Conservation (phyloP, 53 echinoderm and acorn worm species). For the Apostichopus leukothele region DNA sequence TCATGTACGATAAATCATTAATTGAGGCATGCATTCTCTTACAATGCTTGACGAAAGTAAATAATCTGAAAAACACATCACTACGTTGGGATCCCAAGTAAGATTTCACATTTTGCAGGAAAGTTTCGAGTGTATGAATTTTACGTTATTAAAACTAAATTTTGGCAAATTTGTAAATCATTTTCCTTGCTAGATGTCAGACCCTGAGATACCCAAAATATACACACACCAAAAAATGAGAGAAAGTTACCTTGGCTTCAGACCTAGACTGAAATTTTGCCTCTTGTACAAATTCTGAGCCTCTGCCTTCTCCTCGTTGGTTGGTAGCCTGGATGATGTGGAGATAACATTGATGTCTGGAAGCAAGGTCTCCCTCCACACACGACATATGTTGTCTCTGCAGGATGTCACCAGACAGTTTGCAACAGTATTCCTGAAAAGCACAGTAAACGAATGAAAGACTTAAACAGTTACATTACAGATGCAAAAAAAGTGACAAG, state of each 20-base stretch:
- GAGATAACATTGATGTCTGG: slow-evolving; percentile 73
- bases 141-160: no score
- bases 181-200: background rate
- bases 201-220: background rate
- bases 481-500: no score
- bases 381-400: slow-evolving; percentile 93
- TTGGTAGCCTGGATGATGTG: slow-evolving; percentile 51
- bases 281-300: slow-evolving; percentile 52
- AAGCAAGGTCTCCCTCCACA: slow-evolving; percentile 94
- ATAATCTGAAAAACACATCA: no score
- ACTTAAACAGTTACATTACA: no score
- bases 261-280: slow-evolving; percentile 72
- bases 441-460: background rate
- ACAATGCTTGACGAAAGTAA: no score
- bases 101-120: no score
- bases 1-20: no score
- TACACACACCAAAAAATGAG: background rate
- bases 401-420: slow-evolving; percentile 95
- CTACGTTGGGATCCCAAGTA: no score
- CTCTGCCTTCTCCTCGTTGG: slow-evolving; percentile 50
- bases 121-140: no score
- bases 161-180: no score
- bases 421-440: slow-evolving; percentile 77
- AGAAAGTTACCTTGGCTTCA: slow-evolving; percentile 64
- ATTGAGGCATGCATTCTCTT: no score